Evolutionary conservation across 2,113 vertebrate species (phyloP).

Genomic region (Pan paniscus): DNA sequence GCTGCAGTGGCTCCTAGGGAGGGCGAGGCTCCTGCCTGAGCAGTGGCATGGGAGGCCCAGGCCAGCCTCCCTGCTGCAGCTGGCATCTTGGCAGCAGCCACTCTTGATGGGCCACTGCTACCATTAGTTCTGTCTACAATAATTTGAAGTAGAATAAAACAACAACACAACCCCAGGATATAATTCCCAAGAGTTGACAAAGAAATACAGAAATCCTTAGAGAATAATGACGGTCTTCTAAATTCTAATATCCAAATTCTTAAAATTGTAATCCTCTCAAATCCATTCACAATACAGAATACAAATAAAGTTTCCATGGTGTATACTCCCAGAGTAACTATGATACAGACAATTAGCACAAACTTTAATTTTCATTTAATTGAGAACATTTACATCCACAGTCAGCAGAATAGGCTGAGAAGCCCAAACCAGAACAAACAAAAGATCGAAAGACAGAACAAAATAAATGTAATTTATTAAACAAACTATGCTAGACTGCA

Average conservation of each 20-base stretch:
- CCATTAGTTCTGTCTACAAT: neutral
- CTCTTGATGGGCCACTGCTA: no score
- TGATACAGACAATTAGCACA: neutral
- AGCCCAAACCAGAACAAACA: neutral
- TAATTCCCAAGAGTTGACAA: neutral
- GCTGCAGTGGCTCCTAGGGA: no score
- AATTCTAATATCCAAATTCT: neutral
- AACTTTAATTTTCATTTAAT: neutral
- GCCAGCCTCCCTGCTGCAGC: no score
- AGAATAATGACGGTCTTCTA: neutral
- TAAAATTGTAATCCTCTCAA: neutral
- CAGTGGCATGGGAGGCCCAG: accelerated
- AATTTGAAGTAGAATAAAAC: neutral
- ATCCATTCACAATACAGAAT: neutral
- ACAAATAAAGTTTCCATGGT: neutral
- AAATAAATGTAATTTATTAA: neutral
- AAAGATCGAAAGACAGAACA: neutral
- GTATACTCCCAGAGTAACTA: neutral
- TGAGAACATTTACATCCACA: neutral
- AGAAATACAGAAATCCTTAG: neutral
- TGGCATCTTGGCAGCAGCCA: no score
- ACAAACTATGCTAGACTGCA: neutral
- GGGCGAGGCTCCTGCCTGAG: no score
- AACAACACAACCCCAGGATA: neutral
- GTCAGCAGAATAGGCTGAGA: neutral